Percentiles rank a stretch among this genome's conserved stretches.
phyloP scores from a whole-genome alignment of 2,797 vertebrate species.

The Huso huso region DNA sequence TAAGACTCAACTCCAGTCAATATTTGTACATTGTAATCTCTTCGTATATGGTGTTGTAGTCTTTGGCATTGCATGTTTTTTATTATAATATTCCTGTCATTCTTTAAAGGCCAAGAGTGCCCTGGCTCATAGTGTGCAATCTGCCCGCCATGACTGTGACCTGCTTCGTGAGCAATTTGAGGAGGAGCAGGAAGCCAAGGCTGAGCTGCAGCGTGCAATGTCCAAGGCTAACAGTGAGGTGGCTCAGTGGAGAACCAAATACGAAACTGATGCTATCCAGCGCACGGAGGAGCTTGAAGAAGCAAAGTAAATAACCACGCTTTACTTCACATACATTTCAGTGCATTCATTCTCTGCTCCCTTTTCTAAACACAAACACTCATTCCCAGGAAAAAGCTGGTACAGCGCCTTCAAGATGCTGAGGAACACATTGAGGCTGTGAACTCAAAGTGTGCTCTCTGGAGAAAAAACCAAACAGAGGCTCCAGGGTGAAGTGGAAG shows the following conservation, averaged over 20 bases:
- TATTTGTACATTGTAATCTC: no score
- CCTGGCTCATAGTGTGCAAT: constrained; percentile 56
- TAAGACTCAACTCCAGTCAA: no score
- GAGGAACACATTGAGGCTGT: constrained; percentile 59
- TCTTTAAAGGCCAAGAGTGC: constrained; percentile 51
- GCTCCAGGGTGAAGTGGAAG: constrained; percentile 52
- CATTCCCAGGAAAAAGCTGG: constrained; percentile 60
- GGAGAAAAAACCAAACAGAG: constrained; percentile 60
- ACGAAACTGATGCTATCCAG: constrained; percentile 54
- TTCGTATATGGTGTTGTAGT: no score
- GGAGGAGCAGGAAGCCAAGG: constrained; percentile 58
- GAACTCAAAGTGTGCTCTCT: constrained; percentile 55
- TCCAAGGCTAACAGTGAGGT: constrained; percentile 59
- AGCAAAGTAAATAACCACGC: constrained; percentile 46
- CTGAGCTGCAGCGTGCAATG: constrained; percentile 42
- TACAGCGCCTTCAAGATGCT: constrained; percentile 61
- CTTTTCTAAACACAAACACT: no score
- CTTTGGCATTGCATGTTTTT: no score
- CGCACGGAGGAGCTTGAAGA: constrained; percentile 61
- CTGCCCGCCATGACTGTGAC: constrained; percentile 57
- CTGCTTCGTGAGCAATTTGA: constrained; percentile 57
- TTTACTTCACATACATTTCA: background rate
- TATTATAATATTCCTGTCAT: accelerated
- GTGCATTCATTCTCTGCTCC: background rate
- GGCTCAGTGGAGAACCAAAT: constrained; percentile 61